Conservation (phyloP, 2,797 vertebrate genomes). For the Muraenolepis orangiensis region DNA sequence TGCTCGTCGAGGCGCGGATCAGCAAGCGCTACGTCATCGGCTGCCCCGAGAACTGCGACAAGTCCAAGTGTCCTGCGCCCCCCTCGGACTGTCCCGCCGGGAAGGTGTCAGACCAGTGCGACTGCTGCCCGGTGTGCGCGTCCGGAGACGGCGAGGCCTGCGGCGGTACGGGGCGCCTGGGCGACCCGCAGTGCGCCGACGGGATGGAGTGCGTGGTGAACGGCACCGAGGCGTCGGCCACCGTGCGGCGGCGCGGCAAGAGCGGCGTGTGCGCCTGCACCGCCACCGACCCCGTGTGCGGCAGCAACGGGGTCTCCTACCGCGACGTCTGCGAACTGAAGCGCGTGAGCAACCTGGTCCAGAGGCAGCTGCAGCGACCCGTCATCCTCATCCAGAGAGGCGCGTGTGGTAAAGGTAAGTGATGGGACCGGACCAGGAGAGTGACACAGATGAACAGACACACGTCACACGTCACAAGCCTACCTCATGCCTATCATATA, state of each 20-base stretch:
- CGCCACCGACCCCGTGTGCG: constrained; percentile 83
- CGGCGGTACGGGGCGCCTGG: constrained; percentile 64
- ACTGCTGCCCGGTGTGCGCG: constrained; percentile 87
- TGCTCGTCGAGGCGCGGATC: constrained; percentile 41
- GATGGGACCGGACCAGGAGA: too few relatives aligned
- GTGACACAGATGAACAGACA: too few relatives aligned
- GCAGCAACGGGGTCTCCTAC: constrained; percentile 89
- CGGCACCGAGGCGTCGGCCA: constrained; percentile 73
- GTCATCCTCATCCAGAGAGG: constrained; percentile 90
- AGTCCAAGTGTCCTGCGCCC: constrained; percentile 72
- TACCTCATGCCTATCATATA: too few relatives aligned
- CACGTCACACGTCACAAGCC: too few relatives aligned
- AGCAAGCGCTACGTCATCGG: constrained; percentile 59
- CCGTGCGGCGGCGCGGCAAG: constrained; percentile 75
- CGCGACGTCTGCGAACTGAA: constrained; percentile 85
- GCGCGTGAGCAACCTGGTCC: constrained; percentile 76
- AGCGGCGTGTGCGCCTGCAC: constrained; percentile 80
- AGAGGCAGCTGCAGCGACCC: constrained; percentile 74
- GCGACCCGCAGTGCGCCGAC: constrained; percentile 75
- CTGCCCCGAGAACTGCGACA: constrained; percentile 83
- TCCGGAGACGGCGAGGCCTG: constrained; percentile 83
- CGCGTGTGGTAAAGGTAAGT: constrained; percentile 82
- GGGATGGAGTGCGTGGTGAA: constrained; percentile 74
- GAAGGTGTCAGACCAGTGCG: constrained; percentile 77
- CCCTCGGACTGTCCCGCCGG: constrained; percentile 75